A percentile compares a stretch with the other conserved stretches of the same genome.
Evolutionary conservation across 2,113 vertebrate species (phyloP).

Genomic region (Ammospiza caudacuta): DNA sequence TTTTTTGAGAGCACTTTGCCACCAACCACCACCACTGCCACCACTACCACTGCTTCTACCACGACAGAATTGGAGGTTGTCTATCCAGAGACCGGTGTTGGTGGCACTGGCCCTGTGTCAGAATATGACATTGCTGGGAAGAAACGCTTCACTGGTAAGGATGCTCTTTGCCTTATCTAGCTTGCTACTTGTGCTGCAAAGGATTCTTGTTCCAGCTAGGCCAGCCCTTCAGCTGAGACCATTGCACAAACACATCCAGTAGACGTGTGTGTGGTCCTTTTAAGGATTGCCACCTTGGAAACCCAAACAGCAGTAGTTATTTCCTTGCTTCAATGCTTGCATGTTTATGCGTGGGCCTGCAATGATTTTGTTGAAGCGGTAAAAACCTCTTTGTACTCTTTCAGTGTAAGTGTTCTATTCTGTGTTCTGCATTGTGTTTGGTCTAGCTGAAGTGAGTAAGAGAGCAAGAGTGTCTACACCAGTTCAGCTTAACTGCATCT

Average conservation of each 20-base stretch:
- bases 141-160: slow-evolving; percentile 91
- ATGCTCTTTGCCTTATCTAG: background rate
- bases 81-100: slow-evolving; percentile 61
- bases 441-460: background rate
- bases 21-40: slow-evolving; percentile 42
- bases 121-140: slow-evolving; percentile 89
- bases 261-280: background rate
- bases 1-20: slow-evolving; percentile 77
- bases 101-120: slow-evolving; percentile 79
- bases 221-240: background rate
- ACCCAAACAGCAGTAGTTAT: background rate
- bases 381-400: background rate
- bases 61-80: background rate
- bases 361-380: background rate
- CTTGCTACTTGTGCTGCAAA: background rate
- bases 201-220: background rate
- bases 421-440: background rate
- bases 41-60: slow-evolving; percentile 25
- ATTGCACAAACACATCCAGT: background rate
- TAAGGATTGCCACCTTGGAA: background rate
- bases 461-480: background rate
- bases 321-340: background rate
- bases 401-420: background rate
- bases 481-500: background rate
- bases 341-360: accelerated